Evolutionary conservation across 2,888 invertebrate species (phyloP).

Genomic region (Nebria salina): DNA sequence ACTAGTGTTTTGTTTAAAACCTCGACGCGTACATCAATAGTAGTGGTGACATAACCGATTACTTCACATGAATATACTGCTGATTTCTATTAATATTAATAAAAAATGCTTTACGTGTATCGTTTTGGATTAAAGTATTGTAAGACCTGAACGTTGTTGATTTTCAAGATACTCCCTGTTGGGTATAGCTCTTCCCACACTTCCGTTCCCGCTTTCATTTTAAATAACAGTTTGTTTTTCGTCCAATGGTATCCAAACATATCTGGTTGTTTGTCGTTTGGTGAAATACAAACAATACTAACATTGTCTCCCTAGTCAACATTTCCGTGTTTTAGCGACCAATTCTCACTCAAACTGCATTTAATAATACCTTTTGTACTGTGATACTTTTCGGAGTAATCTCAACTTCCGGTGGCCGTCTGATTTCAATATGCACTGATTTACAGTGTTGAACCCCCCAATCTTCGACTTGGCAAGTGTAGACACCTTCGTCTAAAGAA

Average conservation of each 20-base stretch:
- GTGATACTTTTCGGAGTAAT: constrained; percentile 77
- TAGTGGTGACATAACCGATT: constrained; percentile 61
- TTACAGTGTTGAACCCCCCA: constrained; percentile 75
- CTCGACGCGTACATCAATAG: constrained; percentile 72
- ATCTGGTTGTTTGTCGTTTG: constrained; percentile 71
- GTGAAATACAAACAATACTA: constrained; percentile 78
- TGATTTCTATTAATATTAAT: constrained; percentile 69
- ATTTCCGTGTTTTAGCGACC: no score
- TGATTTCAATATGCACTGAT: constrained; percentile 71
- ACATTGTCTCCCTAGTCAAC: constrained; percentile 72
- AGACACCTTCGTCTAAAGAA: constrained; percentile 77
- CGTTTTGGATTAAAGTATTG: background rate
- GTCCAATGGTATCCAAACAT: constrained; percentile 86
- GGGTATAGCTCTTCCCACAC: constrained; percentile 88
- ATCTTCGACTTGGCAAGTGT: constrained; percentile 81
- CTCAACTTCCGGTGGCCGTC: constrained; percentile 72
- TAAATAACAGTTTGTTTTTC: constrained; percentile 79
- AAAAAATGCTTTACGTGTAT: no score
- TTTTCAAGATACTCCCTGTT: constrained; percentile 82
- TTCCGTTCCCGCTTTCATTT: constrained; percentile 77
- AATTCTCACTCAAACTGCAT: no score
- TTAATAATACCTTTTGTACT: constrained; percentile 70
- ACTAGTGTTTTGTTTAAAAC: constrained; percentile 70
- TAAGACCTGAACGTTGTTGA: constrained; percentile 78
- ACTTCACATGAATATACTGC: constrained; percentile 82